Conservation (phyloP, 2,797 vertebrate species). For the Pampus argenteus region DNA sequence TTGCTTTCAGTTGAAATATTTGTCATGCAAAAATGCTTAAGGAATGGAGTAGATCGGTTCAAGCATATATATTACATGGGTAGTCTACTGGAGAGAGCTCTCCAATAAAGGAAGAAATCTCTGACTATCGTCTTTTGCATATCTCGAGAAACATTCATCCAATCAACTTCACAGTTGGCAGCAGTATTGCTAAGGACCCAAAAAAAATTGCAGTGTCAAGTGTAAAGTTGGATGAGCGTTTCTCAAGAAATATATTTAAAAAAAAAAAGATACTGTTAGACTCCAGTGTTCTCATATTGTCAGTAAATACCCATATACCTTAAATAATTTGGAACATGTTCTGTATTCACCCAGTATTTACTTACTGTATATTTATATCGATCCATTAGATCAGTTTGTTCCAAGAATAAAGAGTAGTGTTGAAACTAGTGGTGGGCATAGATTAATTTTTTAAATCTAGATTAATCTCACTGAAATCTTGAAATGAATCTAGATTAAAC, state of each 20-base stretch:
- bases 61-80: neutral
- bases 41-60: neutral
- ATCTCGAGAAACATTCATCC: too few relatives aligned
- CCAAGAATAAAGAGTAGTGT: neutral
- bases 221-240: too few relatives aligned
- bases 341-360: neutral
- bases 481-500: too few relatives aligned
- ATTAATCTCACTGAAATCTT: too few relatives aligned
- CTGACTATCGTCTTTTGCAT: too few relatives aligned
- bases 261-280: neutral
- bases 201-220: too few relatives aligned
- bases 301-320: neutral
- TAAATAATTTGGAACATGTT: neutral
- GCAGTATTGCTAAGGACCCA: too few relatives aligned
- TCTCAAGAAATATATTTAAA: too few relatives aligned
- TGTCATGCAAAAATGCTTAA: neutral
- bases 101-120: too few relatives aligned
- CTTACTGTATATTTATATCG: conserved; percentile 8
- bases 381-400: neutral
- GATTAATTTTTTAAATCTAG: too few relatives aligned
- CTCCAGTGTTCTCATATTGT: neutral
- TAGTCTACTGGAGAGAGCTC: neutral
- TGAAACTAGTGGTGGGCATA: too few relatives aligned
- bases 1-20: neutral
- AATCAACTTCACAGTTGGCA: too few relatives aligned